A percentile compares a stretch with the other conserved stretches of the same genome.
Evolutionary conservation across 2,113 vertebrate genomes (phyloP).

Genomic region (Emydocephalus ijimae): DNA sequence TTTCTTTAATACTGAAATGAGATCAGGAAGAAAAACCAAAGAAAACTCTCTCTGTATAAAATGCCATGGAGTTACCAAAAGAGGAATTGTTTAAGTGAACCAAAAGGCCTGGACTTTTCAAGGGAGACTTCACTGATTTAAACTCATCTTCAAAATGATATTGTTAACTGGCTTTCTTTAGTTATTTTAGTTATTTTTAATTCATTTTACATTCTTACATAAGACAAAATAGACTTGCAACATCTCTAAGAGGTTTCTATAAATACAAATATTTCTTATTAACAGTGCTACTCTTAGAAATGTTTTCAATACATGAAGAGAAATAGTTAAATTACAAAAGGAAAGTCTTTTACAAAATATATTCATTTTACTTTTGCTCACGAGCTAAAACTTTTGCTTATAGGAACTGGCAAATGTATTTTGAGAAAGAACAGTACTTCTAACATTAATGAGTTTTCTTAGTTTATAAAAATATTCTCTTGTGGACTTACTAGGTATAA

Average conservation of each 20-base stretch:
- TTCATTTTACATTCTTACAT: neutral
- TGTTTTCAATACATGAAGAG: neutral
- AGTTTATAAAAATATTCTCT: neutral
- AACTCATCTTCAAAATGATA: neutral
- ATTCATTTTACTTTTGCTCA: neutral
- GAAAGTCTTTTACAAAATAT: neutral
- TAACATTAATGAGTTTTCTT: neutral
- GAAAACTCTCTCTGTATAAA: neutral
- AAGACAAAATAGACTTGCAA: neutral
- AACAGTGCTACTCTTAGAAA: neutral
- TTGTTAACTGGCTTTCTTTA: neutral
- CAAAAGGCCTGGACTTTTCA: neutral
- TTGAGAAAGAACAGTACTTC: neutral
- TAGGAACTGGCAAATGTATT: neutral
- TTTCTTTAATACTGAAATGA: neutral
- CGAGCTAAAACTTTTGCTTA: neutral
- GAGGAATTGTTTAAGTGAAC: neutral
- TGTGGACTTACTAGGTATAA: neutral
- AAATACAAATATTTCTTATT: neutral
- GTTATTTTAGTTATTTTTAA: neutral
- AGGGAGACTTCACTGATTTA: neutral
- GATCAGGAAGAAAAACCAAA: neutral
- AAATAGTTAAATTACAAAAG: neutral
- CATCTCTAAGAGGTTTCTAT: neutral
- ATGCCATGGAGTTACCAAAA: neutral